phyloP scores from a whole-genome alignment of 2,888 invertebrate species.

The Yponomeuta malinellus region DNA sequence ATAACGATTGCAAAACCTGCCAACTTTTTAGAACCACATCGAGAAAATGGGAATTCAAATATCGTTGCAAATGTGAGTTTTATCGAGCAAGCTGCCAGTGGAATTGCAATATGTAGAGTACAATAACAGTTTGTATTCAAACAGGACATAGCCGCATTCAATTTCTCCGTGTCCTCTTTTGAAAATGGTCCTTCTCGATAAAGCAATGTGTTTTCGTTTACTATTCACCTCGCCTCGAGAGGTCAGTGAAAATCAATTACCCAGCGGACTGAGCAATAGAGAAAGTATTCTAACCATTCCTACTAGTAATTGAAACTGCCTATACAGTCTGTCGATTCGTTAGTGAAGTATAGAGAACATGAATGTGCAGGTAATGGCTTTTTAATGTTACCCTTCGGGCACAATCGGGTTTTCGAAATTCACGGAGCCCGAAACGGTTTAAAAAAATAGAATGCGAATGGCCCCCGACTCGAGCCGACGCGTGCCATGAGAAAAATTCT shows the following conservation, averaged over 20 bases:
- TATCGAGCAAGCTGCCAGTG: slow-evolving; percentile 1
- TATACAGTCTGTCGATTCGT: slow-evolving; percentile 15
- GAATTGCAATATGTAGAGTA: not conserved
- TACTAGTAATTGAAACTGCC: slow-evolving; percentile 31
- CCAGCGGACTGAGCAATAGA: slow-evolving; percentile 24
- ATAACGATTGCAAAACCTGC: not conserved
- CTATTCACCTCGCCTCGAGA: slow-evolving; percentile 9
- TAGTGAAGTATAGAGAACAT: slow-evolving; percentile 6
- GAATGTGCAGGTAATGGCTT: slow-evolving; percentile 37
- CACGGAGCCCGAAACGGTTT: slow-evolving; percentile 20
- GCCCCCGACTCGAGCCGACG: not conserved
- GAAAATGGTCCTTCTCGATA: not conserved
- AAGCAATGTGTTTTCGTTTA: slow-evolving; percentile 12
- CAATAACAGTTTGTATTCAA: not conserved
- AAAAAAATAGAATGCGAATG: not conserved
- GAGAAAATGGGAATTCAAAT: slow-evolving; percentile 3
- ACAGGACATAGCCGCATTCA: slow-evolving; percentile 2
- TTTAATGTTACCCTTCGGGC: slow-evolving; percentile 48
- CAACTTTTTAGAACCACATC: not conserved
- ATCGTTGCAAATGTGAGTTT: slow-evolving; percentile 3
- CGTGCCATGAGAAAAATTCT: slow-evolving; percentile 1
- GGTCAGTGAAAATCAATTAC: slow-evolving; percentile 13
- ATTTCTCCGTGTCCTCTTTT: slow-evolving; percentile 10
- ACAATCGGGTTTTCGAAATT: slow-evolving; percentile 36
- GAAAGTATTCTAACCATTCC: slow-evolving; percentile 27